Base-by-base conservation (phyloP, 2,888 invertebrate genomes). In the Pinctada fucata region DNA sequence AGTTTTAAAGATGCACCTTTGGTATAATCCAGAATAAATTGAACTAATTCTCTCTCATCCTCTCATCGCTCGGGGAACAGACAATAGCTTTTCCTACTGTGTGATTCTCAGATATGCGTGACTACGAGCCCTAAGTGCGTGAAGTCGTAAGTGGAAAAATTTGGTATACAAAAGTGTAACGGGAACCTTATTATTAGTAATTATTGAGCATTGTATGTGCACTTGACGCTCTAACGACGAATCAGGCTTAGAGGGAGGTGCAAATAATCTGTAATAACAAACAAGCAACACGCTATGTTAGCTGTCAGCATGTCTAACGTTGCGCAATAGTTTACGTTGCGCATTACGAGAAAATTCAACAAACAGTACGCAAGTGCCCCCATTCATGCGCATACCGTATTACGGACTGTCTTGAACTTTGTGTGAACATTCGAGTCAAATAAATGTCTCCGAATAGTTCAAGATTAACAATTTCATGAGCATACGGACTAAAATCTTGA, bases 21-120 rank as follows among this genome's bases (percentile, higher is more conserved):
- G 13, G 13, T 13, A 13, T 58, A 58, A 58, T 58, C 58, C 58
- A 6, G 58, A 58, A 58, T 58, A 58, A 58, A 58, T 58, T 58
- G 58, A 58, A 58, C 58, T 58, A 58, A 58, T 58, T 58, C 58
- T 6, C 58, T 58, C 58, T 58, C 58, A 58, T 58, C 58, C 58
- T 6, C 58, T 58, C 6, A 58, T 13, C 13, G 31, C 13, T 13
- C 8, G 58, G 58, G 8, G 6, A 58, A 13, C 13, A 58, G 58
- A 58, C 58, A 58, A 58, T 58, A 58, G 58, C 13, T 58, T 58
- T 13, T 31, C 31, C 13, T 58, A 6, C 58, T 6, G 13, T 6
- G 8, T 58, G 13, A 13, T 58, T 58, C 8, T 6, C 58, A 58
- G 58, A 10, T 10, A 6, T 58, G 58, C 58, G 58, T 58, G 58